phyloP scores from a whole-genome alignment of 2,888 invertebrate genomes.

The Isoperla grammatica region DNA sequence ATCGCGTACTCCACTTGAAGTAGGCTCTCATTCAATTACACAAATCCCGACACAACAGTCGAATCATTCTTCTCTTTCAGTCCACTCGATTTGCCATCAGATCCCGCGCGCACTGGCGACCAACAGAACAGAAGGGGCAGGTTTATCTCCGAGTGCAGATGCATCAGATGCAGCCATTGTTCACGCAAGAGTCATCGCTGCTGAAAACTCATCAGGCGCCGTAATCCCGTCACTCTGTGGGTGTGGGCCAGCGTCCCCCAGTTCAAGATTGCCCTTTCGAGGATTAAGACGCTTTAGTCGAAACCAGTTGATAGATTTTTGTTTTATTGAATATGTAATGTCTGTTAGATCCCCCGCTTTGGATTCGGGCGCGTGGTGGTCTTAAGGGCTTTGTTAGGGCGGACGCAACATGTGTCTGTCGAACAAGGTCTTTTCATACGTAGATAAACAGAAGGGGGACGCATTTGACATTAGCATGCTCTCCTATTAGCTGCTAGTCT shows the following conservation, averaged over 20 bases:
- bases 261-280: slow-evolving; percentile 30
- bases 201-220: not conserved
- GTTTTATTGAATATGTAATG: slow-evolving; percentile 70
- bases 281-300: slow-evolving; percentile 42
- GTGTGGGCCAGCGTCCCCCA: slow-evolving; percentile 14
- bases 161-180: not conserved
- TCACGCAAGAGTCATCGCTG: not conserved
- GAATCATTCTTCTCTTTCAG: slow-evolving; percentile 6
- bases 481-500: no score
- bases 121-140: not conserved
- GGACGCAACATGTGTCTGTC: slow-evolving; percentile 29
- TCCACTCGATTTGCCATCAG: slow-evolving; percentile 22
- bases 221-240: slow-evolving; percentile 22
- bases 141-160: not conserved
- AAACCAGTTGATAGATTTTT: slow-evolving; percentile 54
- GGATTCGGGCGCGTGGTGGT: not conserved
- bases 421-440: not conserved
- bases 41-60: slow-evolving; percentile 1
- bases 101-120: not conserved
- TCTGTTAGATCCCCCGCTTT: not conserved
- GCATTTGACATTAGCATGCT: no score
- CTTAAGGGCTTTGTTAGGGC: slow-evolving; percentile 17
- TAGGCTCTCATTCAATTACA: not conserved
- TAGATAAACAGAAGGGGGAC: slow-evolving; percentile 3
- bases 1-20: no score